Conservation (phyloP, 2,888 invertebrate genomes). For the Drepanosiphum platanoidis region DNA sequence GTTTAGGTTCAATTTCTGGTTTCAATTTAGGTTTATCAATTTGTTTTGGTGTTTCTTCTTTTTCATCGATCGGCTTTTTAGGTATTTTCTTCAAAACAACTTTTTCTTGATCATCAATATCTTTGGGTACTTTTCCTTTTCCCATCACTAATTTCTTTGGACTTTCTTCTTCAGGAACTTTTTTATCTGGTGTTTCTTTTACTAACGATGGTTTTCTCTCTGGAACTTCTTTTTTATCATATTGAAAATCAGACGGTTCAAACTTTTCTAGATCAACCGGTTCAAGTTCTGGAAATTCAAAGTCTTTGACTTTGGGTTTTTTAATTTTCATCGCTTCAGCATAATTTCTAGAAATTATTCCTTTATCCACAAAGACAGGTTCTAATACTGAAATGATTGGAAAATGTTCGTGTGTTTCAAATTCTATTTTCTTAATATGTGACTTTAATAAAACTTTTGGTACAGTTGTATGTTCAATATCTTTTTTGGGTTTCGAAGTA, state of each 20-base stretch:
- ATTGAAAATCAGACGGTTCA: constrained; percentile 63
- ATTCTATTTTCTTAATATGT: constrained; percentile 72
- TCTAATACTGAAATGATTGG: constrained; percentile 67
- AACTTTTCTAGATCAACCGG: constrained; percentile 64
- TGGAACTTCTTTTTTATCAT: constrained; percentile 66
- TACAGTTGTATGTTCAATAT: constrained; percentile 68
- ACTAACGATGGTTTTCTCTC: constrained; percentile 64
- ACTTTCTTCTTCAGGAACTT: constrained; percentile 68
- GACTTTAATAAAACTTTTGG: constrained; percentile 79
- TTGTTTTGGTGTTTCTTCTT: constrained; percentile 65
- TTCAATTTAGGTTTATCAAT: constrained; percentile 63
- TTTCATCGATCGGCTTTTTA: constrained; percentile 62
- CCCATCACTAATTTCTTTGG: constrained; percentile 69
- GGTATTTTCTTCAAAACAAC: constrained; percentile 69
- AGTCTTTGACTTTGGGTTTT: constrained; percentile 65
- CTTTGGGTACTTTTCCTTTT: constrained; percentile 69
- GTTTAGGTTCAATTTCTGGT: constrained; percentile 65
- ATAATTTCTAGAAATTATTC: constrained; percentile 66
- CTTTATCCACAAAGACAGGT: constrained; percentile 65
- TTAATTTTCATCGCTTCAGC: constrained; percentile 66
- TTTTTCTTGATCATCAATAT: constrained; percentile 66
- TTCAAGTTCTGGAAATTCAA: constrained; percentile 64
- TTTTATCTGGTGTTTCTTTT: constrained; percentile 63
- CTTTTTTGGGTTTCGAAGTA: constrained; percentile 69
- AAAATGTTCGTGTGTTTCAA: constrained; percentile 67